Base-by-base conservation (phyloP, 2,888 invertebrate species). In the Ectemnius continuus region DNA sequence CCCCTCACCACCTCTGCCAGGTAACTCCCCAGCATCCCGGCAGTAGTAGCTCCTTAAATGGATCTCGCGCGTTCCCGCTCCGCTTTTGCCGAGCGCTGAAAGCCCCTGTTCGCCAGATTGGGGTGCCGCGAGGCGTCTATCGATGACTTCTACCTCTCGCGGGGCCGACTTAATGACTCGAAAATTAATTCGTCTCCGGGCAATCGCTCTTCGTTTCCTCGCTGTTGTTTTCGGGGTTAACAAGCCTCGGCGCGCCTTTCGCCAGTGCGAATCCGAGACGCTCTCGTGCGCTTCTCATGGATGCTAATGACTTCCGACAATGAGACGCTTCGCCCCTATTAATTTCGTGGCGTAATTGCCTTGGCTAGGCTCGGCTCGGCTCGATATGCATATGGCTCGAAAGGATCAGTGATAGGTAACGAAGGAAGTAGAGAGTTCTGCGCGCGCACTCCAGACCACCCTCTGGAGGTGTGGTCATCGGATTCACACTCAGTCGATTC, bases 391-490 rank as follows among this genome's bases (percentile, higher is more conserved):
- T 67, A 58, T 74, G 72, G 61, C 72, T 75, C 66, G 71, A 63
- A 64, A 76, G 70, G 61, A 62, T 70, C 64, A 70, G 71, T 70
- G 69, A 76, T 78, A 77, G 76, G 75, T 36, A 80, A 78, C 67
- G 70, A 78, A 80, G 77, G 52, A 52, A 36, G 11, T 52, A 13
- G 16, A 73, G 65, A 71, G 46, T 66, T 52, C 26, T 87, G 87
- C 86, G 87, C 86, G 86, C 86, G 87, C 87, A 84, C 13, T 69
- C 60, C 79, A 83, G 73, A 73, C 86, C 84, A 81, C 85, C 85
- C 85, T 70, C 82, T 76, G 81, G 83, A 73, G 86, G 87, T 87
- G 86, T 87, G 86, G 86, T 86, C 81, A 85, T 36, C 36, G 36
- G 36, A 36, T 36, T 36, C 8, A 11, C 8, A 1, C 11, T 36